phyloP scores from a whole-genome alignment of 2,888 invertebrate species.

The Lithosia quadra region DNA sequence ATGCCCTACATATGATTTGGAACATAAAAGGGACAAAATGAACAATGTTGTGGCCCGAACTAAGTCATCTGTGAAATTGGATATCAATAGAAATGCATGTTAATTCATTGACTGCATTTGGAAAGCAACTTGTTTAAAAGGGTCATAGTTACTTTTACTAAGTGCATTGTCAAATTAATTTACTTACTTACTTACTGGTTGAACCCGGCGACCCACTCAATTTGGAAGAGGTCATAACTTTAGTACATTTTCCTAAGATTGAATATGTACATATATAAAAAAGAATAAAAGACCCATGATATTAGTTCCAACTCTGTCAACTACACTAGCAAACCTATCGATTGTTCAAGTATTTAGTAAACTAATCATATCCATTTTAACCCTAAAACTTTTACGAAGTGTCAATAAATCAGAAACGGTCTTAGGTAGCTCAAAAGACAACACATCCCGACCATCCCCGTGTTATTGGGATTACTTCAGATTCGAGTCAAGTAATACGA shows the following conservation, averaged over 20 bases:
- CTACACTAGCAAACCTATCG: background rate
- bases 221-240: background rate
- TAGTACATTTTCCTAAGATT: background rate
- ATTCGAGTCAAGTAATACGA: background rate
- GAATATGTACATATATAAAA: background rate
- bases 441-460: too few relatives aligned
- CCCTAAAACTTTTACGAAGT: background rate
- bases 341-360: background rate
- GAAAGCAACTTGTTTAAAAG: slow-evolving; percentile 16
- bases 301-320: background rate
- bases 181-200: background rate
- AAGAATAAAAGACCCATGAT: background rate
- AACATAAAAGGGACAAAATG: slow-evolving; percentile 38
- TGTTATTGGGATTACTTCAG: background rate
- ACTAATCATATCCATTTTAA: background rate
- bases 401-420: background rate
- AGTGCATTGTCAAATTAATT: slow-evolving; percentile 4
- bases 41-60: slow-evolving; percentile 29
- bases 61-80: slow-evolving; percentile 34
- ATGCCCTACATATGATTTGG: slow-evolving; percentile 44
- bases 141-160: slow-evolving; percentile 14
- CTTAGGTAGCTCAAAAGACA: background rate
- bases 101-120: slow-evolving; percentile 30
- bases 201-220: background rate
- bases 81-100: slow-evolving; percentile 31